phyloP scores from a whole-genome alignment of 2,113 vertebrate genomes.

The Semicossyphus pulcher region DNA sequence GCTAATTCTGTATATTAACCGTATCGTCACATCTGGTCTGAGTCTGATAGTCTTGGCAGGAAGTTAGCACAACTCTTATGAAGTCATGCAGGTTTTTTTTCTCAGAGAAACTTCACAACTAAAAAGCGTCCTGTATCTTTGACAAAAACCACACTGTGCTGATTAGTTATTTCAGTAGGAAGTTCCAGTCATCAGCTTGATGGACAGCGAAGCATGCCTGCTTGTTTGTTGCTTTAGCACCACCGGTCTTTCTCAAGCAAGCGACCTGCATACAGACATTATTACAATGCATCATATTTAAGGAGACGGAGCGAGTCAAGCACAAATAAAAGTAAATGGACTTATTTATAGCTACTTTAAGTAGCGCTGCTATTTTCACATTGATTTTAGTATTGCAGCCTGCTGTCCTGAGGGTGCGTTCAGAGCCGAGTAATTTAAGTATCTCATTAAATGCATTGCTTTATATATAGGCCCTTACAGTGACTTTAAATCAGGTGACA shows the following conservation, averaged over 20 bases:
- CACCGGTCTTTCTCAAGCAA: not conserved
- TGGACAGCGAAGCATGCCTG: slow-evolving; percentile 11
- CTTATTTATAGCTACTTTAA: slow-evolving; percentile 44
- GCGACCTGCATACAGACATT: slow-evolving; percentile 13
- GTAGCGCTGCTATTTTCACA: slow-evolving; percentile 37
- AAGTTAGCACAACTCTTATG: slow-evolving; percentile 1
- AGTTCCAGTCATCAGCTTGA: slow-evolving; percentile 1
- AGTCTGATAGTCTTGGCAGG: slow-evolving; percentile 46
- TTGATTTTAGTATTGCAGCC: slow-evolving; percentile 28
- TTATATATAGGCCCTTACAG: slow-evolving; percentile 42
- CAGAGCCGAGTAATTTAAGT: slow-evolving; percentile 45
- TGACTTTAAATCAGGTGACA: slow-evolving; percentile 56
- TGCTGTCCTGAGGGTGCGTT: slow-evolving; percentile 46
- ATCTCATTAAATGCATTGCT: slow-evolving; percentile 54
- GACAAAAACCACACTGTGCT: too few relatives aligned
- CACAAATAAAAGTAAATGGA: slow-evolving; percentile 51
- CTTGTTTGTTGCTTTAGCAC: slow-evolving; percentile 13
- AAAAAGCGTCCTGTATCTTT: slow-evolving; percentile 18
- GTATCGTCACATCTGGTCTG: slow-evolving; percentile 26
- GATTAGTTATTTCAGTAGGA: slow-evolving; percentile 29
- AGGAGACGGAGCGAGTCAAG: slow-evolving; percentile 29
- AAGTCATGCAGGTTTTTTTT: slow-evolving; percentile 24
- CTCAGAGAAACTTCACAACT: slow-evolving; percentile 18
- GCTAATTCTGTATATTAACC: slow-evolving; percentile 50
- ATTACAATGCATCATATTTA: slow-evolving; percentile 31